Evolutionary conservation across 2,888 invertebrate genomes (phyloP).

Genomic region (Tyria jacobaeae): DNA sequence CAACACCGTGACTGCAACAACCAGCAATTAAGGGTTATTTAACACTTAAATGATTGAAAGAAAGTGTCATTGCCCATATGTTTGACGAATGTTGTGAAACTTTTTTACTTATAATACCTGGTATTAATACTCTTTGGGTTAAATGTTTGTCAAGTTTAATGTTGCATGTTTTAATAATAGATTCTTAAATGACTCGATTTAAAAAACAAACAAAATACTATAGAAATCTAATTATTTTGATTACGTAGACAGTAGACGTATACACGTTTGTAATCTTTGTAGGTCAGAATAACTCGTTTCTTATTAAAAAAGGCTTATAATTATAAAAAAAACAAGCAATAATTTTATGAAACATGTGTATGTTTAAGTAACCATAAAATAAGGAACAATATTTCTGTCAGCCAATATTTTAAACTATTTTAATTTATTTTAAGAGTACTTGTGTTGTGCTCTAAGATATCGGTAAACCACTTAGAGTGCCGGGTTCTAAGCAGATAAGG

Average conservation of each 20-base stretch:
- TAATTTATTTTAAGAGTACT: neutral
- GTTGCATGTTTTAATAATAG: slow-evolving; percentile 41
- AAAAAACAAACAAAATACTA: neutral
- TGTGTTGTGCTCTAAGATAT: neutral
- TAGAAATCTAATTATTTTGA: too few relatives aligned
- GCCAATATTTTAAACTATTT: neutral
- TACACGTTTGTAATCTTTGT: too few relatives aligned
- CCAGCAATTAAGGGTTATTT: slow-evolving; percentile 78
- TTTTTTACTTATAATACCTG: slow-evolving; percentile 46
- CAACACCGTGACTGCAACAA: slow-evolving; percentile 73
- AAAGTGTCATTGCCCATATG: slow-evolving; percentile 80
- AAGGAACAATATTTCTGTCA: neutral
- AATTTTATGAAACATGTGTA: too few relatives aligned
- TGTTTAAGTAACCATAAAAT: too few relatives aligned
- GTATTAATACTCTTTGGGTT: slow-evolving; percentile 35
- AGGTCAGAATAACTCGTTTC: neutral
- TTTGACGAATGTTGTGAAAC: slow-evolving; percentile 58
- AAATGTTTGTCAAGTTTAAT: slow-evolving; percentile 45
- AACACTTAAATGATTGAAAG: slow-evolving; percentile 67
- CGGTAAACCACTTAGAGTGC: neutral
- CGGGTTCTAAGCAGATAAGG: neutral
- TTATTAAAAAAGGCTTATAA: too few relatives aligned
- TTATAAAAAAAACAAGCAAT: neutral
- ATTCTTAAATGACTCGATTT: neutral
- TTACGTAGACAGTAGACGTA: too few relatives aligned